phyloP scores from a whole-genome alignment of 2,888 invertebrate genomes.

The Nemapogon koenigi region DNA sequence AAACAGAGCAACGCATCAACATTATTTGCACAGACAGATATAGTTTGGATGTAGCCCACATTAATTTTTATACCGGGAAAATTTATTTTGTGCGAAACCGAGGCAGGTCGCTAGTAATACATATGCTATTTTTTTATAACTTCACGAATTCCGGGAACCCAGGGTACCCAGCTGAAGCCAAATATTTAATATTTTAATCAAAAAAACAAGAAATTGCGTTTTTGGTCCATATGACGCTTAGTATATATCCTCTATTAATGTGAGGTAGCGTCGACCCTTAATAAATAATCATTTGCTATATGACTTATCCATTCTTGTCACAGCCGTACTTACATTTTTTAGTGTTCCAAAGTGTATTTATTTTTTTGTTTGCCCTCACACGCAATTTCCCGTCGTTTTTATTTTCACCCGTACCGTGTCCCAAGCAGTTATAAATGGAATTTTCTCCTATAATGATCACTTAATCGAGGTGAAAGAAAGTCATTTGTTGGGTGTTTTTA shows the following conservation, averaged over 20 bases:
- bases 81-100: too few relatives aligned
- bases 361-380: constrained; percentile 36
- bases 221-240: too few relatives aligned
- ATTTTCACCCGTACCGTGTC: constrained; percentile 23
- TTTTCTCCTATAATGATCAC: constrained; percentile 47
- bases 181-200: not conserved
- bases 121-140: too few relatives aligned
- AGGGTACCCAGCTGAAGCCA: too few relatives aligned
- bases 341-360: constrained; percentile 9
- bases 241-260: too few relatives aligned
- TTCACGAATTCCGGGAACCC: too few relatives aligned
- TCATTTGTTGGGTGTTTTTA: constrained; percentile 23
- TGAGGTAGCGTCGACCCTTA: too few relatives aligned
- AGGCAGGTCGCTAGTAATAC: too few relatives aligned
- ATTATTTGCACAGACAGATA: too few relatives aligned
- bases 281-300: not conserved
- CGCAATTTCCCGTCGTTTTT: constrained; percentile 45
- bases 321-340: not conserved
- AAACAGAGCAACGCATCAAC: too few relatives aligned
- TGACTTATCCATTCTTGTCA: not conserved
- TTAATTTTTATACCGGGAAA: too few relatives aligned
- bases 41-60: too few relatives aligned
- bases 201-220: not conserved
- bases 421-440: constrained; percentile 33
- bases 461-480: constrained; percentile 49